Base-by-base conservation (phyloP, 2,113 vertebrate species). In the Pseudonaja textilis region DNA sequence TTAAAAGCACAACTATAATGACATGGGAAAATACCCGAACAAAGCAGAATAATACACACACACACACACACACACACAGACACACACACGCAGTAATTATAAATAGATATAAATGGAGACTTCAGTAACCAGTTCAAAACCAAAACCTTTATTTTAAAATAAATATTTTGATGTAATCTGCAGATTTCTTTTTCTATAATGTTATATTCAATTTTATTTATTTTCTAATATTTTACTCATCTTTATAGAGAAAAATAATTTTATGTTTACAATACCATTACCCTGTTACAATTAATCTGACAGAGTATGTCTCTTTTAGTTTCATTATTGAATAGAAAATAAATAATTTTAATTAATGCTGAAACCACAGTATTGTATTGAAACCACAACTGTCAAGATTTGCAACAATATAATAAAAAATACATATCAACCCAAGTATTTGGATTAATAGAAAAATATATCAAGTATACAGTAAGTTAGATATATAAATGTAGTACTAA, bases 401-500 rank as follows among this genome's bases (percentile, higher is more conserved):
- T n/a, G 4, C 61, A 64, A 64, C 61, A 29, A 61, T 81, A 39
- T 20, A n/a, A 3, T 52, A 59, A 12, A 8, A 74, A 47, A 69
- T 20, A 2, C n/a, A 20, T 52, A n/a, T 52, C 57, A 92, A 47
- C 88, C 23, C 47, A 45, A 93, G 47, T 91, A 81, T 86, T 90
- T 88, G 39, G 92, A 34, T 16, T 89, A 89, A 59, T 90, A 8
- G 34, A 96, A 88, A 61, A 95, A 93, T 50, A 81, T 69, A 81
- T 50, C 39, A 93, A 89, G 18, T 93, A 92, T 16, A 90, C 90
- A 92, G 85, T 45, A 54, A 89, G 91, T 95, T 5, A 90, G 87
- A 94, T 95, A 93, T 90, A 91, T 91, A 96, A 96, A 97, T 94
- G 93, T 1, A 0, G 54, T 95, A 94, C 85, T 96, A 96, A 96